Conservation (phyloP, 1,140 invertebrate genomes). For the Pteromalus puparum region DNA sequence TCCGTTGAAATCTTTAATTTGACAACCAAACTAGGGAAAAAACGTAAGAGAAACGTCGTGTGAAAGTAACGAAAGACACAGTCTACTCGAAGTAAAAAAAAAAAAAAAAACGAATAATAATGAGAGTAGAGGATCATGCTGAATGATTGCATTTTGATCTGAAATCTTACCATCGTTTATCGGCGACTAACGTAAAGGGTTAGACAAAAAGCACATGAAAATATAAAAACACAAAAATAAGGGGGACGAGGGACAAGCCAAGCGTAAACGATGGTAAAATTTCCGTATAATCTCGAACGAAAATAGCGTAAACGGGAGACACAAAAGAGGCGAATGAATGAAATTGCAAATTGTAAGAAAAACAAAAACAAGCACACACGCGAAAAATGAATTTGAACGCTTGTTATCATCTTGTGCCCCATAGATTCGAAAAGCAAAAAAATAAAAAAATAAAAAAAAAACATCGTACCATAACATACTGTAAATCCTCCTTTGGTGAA, state of each 20-base stretch:
- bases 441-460: constrained; percentile 45
- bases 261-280: constrained; percentile 35
- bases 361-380: constrained; percentile 57
- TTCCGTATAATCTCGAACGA: constrained; percentile 40
- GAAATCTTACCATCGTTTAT: constrained; percentile 62
- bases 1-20: constrained; percentile 25
- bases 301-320: constrained; percentile 33
- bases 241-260: not conserved
- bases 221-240: constrained; percentile 50
- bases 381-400: constrained; percentile 57
- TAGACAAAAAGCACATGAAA: not conserved
- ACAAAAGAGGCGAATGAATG: not conserved
- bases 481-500: constrained; percentile 73
- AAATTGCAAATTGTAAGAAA: constrained; percentile 36
- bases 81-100: constrained; percentile 44
- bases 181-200: not conserved
- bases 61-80: constrained; percentile 9
- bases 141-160: constrained; percentile 59
- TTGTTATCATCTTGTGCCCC: constrained; percentile 57
- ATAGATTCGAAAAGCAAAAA: constrained; percentile 54
- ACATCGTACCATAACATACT: constrained; percentile 68
- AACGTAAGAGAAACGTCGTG: not conserved
- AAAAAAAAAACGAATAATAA: constrained; percentile 50
- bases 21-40: constrained; percentile 16
- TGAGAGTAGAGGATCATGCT: constrained; percentile 48